Conservation (phyloP, 2,888 invertebrate genomes). For the Odontocolon sp. region DNA sequence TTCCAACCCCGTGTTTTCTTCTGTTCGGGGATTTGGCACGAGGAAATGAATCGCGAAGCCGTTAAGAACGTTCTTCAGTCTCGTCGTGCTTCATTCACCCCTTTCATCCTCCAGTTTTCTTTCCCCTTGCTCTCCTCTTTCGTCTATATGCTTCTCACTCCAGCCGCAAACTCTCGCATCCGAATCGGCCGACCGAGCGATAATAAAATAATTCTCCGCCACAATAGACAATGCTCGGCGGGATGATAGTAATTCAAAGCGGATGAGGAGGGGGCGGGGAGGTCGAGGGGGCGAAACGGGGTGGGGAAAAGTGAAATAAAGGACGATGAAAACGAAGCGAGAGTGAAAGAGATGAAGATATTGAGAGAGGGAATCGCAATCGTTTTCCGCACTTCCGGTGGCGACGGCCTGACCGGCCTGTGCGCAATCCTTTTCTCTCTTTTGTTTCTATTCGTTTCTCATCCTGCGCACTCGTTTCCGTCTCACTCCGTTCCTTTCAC, state of each 20-base stretch:
- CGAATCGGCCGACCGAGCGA: slow-evolving; percentile 71
- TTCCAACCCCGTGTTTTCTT: slow-evolving; percentile 46
- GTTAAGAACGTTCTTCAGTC: slow-evolving; percentile 58
- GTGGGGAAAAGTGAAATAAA: slow-evolving; percentile 26
- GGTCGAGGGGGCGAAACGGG: slow-evolving; percentile 11
- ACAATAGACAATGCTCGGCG: slow-evolving; percentile 78
- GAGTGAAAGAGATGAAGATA: slow-evolving; percentile 14
- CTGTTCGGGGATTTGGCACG: slow-evolving; percentile 39
- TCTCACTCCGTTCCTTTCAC: slow-evolving; percentile 18
- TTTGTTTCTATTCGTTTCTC: slow-evolving; percentile 46
- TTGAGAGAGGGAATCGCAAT: slow-evolving; percentile 61
- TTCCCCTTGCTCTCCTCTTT: slow-evolving; percentile 24
- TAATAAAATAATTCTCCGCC: slow-evolving; percentile 80
- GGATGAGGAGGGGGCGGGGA: slow-evolving; percentile 66
- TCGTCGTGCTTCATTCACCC: slow-evolving; percentile 9
- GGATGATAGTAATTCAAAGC: slow-evolving; percentile 79
- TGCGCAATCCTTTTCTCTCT: slow-evolving; percentile 48
- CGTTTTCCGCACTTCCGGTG: slow-evolving; percentile 76
- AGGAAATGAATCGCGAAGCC: slow-evolving; percentile 63
- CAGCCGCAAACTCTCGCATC: slow-evolving; percentile 39
- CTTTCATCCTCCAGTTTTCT: slow-evolving; percentile 16
- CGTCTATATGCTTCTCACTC: slow-evolving; percentile 56
- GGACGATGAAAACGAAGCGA: slow-evolving; percentile 2
- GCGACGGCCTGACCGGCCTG: slow-evolving; percentile 57
- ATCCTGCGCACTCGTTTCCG: no score